Evolutionary conservation across 2,888 invertebrate genomes (phyloP).

Genomic region (Drosophila dives): DNA sequence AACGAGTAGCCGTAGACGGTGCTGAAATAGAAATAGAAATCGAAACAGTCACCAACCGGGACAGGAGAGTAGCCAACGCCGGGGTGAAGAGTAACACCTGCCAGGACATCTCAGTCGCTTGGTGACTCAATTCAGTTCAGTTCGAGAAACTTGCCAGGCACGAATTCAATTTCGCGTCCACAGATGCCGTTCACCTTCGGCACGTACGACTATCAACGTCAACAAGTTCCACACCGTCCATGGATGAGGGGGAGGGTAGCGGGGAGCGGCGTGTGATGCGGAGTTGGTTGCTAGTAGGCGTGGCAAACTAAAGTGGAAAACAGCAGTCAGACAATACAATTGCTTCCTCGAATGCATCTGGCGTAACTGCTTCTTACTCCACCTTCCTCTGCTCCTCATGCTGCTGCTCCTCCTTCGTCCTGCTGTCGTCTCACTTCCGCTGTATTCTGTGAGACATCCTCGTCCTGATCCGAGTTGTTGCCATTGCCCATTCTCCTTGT

Average conservation of each 20-base stretch:
- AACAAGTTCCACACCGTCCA: constrained; percentile 69
- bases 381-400: not conserved
- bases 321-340: constrained; percentile 78
- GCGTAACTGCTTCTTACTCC: not conserved
- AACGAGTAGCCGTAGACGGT: constrained; percentile 14
- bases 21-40: constrained; percentile 9
- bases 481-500: constrained; percentile 29
- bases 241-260: not conserved
- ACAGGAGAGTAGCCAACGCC: not conserved
- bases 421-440: constrained; percentile 42
- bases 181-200: constrained; percentile 81
- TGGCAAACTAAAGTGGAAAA: constrained; percentile 76
- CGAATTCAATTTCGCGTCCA: constrained; percentile 81
- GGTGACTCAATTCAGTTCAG: constrained; percentile 74
- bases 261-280: not conserved
- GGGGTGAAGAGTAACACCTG: constrained; percentile 30
- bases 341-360: constrained; percentile 77
- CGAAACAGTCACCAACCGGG: constrained; percentile 12
- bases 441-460: constrained; percentile 41
- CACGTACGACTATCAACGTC: constrained; percentile 80
- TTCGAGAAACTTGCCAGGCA: constrained; percentile 67
- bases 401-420: constrained; percentile 18
- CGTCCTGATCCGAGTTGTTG: not conserved
- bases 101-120: constrained; percentile 23
- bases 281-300: constrained; percentile 37